Conservation (phyloP, 64 coral and sea anemone species). For the Stichodactyla mertensii region DNA sequence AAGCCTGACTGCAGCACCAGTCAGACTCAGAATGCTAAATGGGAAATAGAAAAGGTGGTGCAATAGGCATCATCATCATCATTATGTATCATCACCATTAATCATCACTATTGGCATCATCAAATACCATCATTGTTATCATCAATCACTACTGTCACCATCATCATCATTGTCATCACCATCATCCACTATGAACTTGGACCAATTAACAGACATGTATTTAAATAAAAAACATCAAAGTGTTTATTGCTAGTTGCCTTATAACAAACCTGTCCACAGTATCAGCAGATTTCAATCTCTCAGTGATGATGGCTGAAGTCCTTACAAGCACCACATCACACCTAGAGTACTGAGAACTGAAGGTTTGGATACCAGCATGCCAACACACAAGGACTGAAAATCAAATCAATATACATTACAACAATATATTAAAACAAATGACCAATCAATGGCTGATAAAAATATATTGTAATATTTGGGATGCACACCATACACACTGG, state of each 20-base stretch:
- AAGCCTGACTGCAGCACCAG: slow-evolving; percentile 1
- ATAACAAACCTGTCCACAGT: background rate
- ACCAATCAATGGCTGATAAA: no score
- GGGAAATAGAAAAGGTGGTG: background rate
- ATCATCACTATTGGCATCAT: background rate
- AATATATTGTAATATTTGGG: no score
- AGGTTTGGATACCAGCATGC: background rate
- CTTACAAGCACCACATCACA: slow-evolving; percentile 8
- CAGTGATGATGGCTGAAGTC: slow-evolving; percentile 8
- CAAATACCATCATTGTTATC: background rate
- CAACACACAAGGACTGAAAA: background rate
- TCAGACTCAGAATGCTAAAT: slow-evolving; percentile 19
- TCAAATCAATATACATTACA: background rate
- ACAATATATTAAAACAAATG: no score
- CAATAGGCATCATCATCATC: no score
- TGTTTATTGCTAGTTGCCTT: no score
- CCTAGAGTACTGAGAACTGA: background rate
- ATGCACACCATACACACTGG: no score
- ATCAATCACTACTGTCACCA: background rate
- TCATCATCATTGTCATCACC: background rate
- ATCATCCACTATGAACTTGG: background rate
- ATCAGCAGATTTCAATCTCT: background rate
- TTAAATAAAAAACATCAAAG: no score
- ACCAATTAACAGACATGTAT: no score
- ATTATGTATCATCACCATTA: background rate